Evolutionary conservation across 1,140 invertebrate genomes (phyloP).

Genomic region (Augochlora pura): DNA sequence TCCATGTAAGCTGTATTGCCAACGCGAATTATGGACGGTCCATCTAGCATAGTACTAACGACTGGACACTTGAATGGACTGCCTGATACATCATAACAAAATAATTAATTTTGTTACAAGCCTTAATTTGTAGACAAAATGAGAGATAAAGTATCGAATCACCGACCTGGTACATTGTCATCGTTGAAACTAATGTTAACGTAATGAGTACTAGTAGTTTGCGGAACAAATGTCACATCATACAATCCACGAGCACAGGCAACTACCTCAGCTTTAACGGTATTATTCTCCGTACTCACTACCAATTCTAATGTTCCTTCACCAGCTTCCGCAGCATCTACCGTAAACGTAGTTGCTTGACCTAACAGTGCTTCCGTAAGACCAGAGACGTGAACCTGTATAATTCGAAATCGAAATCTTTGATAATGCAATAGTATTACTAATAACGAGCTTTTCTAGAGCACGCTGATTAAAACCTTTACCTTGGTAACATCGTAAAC

Average conservation of each 20-base stretch:
- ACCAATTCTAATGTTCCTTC: slow-evolving; percentile 97
- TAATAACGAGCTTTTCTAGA: not conserved
- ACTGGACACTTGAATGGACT: slow-evolving; percentile 91
- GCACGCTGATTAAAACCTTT: slow-evolving; percentile 11
- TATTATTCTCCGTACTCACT: slow-evolving; percentile 93
- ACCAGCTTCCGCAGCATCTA: slow-evolving; percentile 97
- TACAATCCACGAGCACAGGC: slow-evolving; percentile 95
- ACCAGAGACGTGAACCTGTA: slow-evolving; percentile 76
- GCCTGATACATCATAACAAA: slow-evolving; percentile 79
- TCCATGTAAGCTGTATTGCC: slow-evolving; percentile 81
- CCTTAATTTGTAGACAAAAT: not conserved
- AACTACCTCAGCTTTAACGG: slow-evolving; percentile 93
- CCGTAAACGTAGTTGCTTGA: slow-evolving; percentile 93
- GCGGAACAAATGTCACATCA: slow-evolving; percentile 97
- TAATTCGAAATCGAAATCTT: not conserved
- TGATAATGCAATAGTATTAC: not conserved
- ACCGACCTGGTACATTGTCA: slow-evolving; percentile 89
- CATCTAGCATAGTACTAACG: slow-evolving; percentile 77
- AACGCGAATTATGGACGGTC: slow-evolving; percentile 78
- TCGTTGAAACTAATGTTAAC: slow-evolving; percentile 99
- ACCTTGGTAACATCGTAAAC: slow-evolving; percentile 95
- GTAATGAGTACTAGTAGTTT: slow-evolving; percentile 93
- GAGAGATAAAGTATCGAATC: not conserved
- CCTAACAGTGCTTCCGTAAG: slow-evolving; percentile 83
- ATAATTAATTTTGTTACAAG: not conserved